Evolutionary conservation across 2,888 invertebrate species (phyloP), one percentile per base, ranked within the genome.

Genomic region (Plagodis dolabraria): DNA sequence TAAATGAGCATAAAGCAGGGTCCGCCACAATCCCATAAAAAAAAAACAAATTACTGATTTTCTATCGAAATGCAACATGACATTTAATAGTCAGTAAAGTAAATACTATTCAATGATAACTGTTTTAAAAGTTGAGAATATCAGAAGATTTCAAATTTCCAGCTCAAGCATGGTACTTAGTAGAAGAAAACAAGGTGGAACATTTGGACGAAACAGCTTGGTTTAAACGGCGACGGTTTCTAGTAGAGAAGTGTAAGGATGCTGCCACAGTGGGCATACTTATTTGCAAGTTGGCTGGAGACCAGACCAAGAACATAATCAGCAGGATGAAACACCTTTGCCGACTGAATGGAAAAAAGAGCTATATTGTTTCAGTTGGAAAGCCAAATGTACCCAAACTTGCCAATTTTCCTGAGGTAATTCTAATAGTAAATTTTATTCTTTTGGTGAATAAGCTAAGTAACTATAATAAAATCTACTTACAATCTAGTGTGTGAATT

Each of bases 301-400:
- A 96, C 54, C 95, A 97, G 70, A 97, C 96, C 70, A 91, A 96
- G 44, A 94, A 95, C 57, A 95, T 96, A 7, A 95, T 98, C 8
- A 93, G 93, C n/a, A 93, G 96, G 57, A 86, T 98, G 70, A 96
- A 97, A 81, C 84, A 93, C 53, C 88, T 98, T 53, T 95, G 98
- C 43, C 95, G 94, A 73, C 85, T 93, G 1, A 95, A 96, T 57
- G 96, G 96, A 0, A 98, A 98, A 79, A 98, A 97, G 81, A 96
- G 96, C 66, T 99, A 99, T 79, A 96, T 98, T 47, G 95, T 99
- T 56, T 97, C 97, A 33, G 97, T 99, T 54, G 99, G 99, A 6
- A 98, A 98, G 83, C 96, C 98, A 5, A 99, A 98, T 91, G 96
- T 97, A 9, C 96, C 98, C 0, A 99, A 99, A 86, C 89, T 99